Conservation (phyloP, 1,140 invertebrate genomes). For the Aleiodes sp. region DNA sequence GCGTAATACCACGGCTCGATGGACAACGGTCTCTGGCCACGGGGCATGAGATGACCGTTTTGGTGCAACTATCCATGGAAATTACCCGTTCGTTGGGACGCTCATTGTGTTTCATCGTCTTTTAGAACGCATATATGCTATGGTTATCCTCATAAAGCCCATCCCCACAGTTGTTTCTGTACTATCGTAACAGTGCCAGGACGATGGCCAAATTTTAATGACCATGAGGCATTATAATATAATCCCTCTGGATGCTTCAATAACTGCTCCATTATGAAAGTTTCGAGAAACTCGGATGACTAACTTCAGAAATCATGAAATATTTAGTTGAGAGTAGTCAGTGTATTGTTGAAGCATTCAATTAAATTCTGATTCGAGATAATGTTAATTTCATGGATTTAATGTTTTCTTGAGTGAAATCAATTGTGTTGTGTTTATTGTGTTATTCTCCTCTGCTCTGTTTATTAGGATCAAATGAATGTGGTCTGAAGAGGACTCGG, state of each 20-base stretch:
- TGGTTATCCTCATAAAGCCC: slow-evolving; percentile 14
- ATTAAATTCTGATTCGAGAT: background rate
- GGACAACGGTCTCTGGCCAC: slow-evolving; percentile 25
- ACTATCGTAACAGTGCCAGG: slow-evolving; percentile 7
- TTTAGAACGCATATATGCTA: slow-evolving; percentile 11
- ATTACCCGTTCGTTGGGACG: slow-evolving; percentile 20
- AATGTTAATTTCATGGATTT: background rate
- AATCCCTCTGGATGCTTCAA: background rate
- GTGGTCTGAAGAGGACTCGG: too few relatives aligned
- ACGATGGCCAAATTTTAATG: background rate
- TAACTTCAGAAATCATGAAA: too few relatives aligned
- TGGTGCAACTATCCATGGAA: slow-evolving; percentile 29
- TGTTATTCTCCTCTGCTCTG: too few relatives aligned
- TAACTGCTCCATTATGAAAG: background rate
- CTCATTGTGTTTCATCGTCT: slow-evolving; percentile 28
- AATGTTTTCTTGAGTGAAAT: too few relatives aligned
- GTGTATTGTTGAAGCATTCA: background rate
- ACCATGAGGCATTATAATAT: background rate
- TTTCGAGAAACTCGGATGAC: background rate
- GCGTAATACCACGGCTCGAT: slow-evolving; percentile 31
- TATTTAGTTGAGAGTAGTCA: too few relatives aligned
- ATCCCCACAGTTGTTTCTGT: background rate
- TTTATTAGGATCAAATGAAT: too few relatives aligned
- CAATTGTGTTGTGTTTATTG: too few relatives aligned
- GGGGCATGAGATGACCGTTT: slow-evolving; percentile 23